Percentiles rank a stretch among this genome's conserved stretches.
These are phyloP conservation scores for Chloroceryle inda DNA, from an alignment of 2,797 vertebrate genomes.

Conservation along the genomic window DNA sequence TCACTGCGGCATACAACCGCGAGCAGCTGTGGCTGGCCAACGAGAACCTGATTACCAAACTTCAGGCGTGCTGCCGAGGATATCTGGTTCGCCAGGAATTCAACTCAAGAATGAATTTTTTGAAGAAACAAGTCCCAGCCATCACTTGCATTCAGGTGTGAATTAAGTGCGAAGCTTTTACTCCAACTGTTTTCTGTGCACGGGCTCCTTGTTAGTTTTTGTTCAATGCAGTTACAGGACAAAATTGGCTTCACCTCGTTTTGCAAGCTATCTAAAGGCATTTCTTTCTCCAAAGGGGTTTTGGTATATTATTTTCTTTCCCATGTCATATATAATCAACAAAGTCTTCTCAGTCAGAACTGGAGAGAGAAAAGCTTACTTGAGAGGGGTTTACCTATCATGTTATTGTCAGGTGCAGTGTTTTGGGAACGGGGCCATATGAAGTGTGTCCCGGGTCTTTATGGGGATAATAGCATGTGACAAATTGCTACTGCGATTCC, in stretches of 20 bases:
- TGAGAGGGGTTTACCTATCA: not conserved
- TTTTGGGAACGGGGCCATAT: not conserved
- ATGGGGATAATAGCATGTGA: not conserved
- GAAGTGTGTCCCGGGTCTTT: not conserved
- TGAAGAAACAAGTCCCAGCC: constrained; percentile 90
- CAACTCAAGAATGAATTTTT: constrained; percentile 87
- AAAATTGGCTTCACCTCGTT: not conserved
- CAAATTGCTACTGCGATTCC: not conserved
- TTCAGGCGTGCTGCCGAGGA: constrained; percentile 94
- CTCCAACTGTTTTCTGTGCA: not conserved
- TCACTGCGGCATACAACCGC: constrained; percentile 95
- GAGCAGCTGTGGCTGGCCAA: constrained; percentile 98
- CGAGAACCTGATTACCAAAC: constrained; percentile 90
- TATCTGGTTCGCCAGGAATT: constrained; percentile 90
- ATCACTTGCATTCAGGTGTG: constrained; percentile 95
- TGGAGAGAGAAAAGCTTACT: not conserved
- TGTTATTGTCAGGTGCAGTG: not conserved
- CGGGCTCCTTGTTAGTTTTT: not conserved
- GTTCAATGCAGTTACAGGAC: not conserved
- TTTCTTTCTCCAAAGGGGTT: not conserved
- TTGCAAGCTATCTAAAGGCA: not conserved
- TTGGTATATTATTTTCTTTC: not conserved
- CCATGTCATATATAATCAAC: not conserved
- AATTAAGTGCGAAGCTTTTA: not conserved
- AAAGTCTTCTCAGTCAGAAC: not conserved